Evolutionary conservation across 2,113 vertebrate species (phyloP).

Genomic region (Pluvialis apricaria): DNA sequence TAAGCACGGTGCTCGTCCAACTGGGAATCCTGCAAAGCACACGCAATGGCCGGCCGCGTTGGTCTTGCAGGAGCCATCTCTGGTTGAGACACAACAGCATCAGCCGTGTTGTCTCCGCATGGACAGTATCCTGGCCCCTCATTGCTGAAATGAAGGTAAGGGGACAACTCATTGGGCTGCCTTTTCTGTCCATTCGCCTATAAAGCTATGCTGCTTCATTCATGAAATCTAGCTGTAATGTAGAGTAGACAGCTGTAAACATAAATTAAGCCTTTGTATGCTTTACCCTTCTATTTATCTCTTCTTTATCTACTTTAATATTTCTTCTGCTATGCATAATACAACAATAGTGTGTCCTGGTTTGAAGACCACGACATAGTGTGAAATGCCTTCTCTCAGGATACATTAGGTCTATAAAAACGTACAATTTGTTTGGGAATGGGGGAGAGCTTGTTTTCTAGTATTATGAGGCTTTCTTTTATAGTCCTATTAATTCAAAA

Average conservation of each 20-base stretch:
- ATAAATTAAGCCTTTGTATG: background rate
- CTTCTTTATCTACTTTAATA: background rate
- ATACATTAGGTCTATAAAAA: background rate
- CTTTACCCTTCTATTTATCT: background rate
- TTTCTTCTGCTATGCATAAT: background rate
- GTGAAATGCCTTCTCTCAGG: background rate
- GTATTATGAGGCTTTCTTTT: background rate
- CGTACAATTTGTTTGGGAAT: background rate
- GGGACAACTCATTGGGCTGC: background rate
- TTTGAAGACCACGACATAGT: too few relatives aligned
- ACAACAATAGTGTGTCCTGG: background rate
- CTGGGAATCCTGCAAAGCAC: background rate
- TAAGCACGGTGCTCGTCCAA: rapidly evolving
- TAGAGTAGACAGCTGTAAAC: background rate
- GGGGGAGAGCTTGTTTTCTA: background rate
- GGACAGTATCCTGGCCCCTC: background rate
- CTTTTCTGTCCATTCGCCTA: background rate
- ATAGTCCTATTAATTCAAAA: background rate
- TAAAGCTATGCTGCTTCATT: background rate
- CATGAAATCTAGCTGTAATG: background rate
- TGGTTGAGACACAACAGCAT: background rate
- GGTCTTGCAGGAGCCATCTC: background rate
- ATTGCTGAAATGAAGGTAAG: background rate
- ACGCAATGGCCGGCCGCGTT: rapidly evolving
- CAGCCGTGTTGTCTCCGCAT: background rate